Evolutionary conservation across 2,888 invertebrate genomes (phyloP).

Genomic region (Salpingus planirostris): DNA sequence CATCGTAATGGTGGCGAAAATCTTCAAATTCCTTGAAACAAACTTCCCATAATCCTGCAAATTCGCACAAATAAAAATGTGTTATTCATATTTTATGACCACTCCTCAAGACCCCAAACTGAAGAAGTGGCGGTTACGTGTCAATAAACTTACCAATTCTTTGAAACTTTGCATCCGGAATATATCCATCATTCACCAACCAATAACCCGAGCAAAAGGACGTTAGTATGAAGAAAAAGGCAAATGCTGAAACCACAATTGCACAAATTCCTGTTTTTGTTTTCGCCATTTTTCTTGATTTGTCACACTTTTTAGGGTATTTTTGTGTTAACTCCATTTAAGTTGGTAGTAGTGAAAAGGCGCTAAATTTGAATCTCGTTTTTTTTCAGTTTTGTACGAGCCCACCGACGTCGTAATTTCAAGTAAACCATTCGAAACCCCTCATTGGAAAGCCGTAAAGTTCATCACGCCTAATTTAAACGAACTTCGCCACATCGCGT

Average conservation of each 20-base stretch:
- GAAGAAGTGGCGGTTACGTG: slow-evolving; percentile 5
- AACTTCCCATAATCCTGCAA: slow-evolving; percentile 84
- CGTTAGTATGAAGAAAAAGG: slow-evolving; percentile 64
- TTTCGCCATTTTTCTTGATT: slow-evolving; percentile 47
- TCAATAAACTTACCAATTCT: slow-evolving; percentile 58
- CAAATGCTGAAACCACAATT: slow-evolving; percentile 54
- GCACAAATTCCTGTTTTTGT: slow-evolving; percentile 59
- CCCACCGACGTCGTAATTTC: slow-evolving; percentile 78
- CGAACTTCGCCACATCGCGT: slow-evolving; percentile 64
- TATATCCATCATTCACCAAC: slow-evolving; percentile 73
- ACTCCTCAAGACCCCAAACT: slow-evolving; percentile 28
- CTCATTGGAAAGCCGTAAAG: slow-evolving; percentile 42
- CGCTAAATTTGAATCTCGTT: too few relatives aligned
- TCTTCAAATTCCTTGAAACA: slow-evolving; percentile 87
- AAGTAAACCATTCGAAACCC: slow-evolving; percentile 54
- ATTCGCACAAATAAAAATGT: neutral
- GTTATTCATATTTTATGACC: slow-evolving; percentile 12
- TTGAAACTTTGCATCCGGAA: slow-evolving; percentile 68
- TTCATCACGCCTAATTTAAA: slow-evolving; percentile 73
- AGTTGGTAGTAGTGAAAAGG: too few relatives aligned
- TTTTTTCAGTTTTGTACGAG: slow-evolving; percentile 77
- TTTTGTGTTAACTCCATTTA: too few relatives aligned
- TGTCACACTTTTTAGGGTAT: too few relatives aligned
- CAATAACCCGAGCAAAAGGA: slow-evolving; percentile 83
- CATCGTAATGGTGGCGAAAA: slow-evolving; percentile 76